Percentiles rank a stretch among this genome's conserved stretches.
These are phyloP conservation scores for Latrodectus geometricus DNA, from an alignment of 1,140 invertebrate genomes.

Conservation along the genomic window DNA sequence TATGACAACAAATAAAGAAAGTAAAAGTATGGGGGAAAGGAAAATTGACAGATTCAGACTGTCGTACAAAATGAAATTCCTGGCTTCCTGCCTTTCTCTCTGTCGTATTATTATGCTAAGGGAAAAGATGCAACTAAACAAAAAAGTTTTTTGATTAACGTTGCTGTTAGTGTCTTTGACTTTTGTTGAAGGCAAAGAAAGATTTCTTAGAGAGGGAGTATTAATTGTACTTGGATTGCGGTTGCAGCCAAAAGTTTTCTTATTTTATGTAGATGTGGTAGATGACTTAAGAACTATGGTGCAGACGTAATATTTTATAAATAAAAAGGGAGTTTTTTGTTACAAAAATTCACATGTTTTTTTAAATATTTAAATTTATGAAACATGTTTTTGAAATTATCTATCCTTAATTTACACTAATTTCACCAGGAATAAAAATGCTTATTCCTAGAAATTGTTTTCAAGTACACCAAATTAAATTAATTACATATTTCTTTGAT, in stretches of 20 bases:
- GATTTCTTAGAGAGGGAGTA: neutral
- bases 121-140: neutral
- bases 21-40: neutral
- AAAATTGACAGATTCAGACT: conserved; percentile 1
- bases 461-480: too few species aligned
- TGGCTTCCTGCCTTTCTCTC: conserved; percentile 23
- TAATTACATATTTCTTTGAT: too few species aligned
- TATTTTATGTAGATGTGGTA: neutral
- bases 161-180: conserved; percentile 14
- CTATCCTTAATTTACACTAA: too few species aligned
- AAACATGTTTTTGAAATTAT: too few species aligned
- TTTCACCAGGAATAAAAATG: too few species aligned
- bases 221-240: neutral
- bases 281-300: neutral
- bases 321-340: neutral
- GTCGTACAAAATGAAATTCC: conserved; percentile 37
- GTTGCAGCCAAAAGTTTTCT: neutral
- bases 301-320: neutral
- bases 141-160: conserved; percentile 16
- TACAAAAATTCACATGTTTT: neutral
- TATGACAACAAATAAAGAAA: neutral
- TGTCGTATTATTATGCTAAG: conserved; percentile 28
- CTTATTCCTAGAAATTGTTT: too few species aligned
- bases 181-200: neutral
- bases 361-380: neutral